A percentile compares a stretch with the other conserved stretches of the same genome.
Conservation (phyloP, 1,140 invertebrate species). For the Anagrus nilaparvatae region DNA sequence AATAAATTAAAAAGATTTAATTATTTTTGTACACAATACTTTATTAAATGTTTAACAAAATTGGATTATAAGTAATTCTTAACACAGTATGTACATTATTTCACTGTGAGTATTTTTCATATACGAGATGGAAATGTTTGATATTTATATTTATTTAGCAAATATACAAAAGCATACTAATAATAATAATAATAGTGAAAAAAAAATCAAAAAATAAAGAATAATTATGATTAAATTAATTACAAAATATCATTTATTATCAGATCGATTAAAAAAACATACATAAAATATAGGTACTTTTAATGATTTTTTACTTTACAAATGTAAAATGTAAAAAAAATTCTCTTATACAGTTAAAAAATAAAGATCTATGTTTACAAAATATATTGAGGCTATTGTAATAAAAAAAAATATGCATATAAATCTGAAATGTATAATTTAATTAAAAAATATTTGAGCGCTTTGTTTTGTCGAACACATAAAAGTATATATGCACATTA, state of each 20-base stretch:
- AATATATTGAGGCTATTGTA: constrained; percentile 7
- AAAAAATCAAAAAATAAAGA: too few species aligned
- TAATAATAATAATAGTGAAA: constrained; percentile 23
- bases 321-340: constrained; percentile 7
- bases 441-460: constrained; percentile 1
- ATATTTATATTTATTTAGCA: constrained; percentile 19
- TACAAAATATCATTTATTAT: constrained; percentile 26
- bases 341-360: constrained; percentile 11
- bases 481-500: constrained; percentile 9
- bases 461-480: constrained; percentile 4
- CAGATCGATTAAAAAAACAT: constrained; percentile 29
- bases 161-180: constrained; percentile 29
- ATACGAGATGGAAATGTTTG: constrained; percentile 23
- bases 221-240: too few species aligned
- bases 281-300: constrained; percentile 19
- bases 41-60: constrained; percentile 40
- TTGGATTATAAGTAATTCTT: constrained; percentile 39
- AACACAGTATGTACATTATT: constrained; percentile 34
- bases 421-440: constrained; percentile 6
- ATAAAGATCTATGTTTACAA: constrained; percentile 17
- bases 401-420: constrained; percentile 9
- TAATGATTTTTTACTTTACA: constrained; percentile 14
- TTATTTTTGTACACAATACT: constrained; percentile 35
- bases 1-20: too few species aligned
- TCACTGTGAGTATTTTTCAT: constrained; percentile 31